phyloP scores from a whole-genome alignment of 2,888 invertebrate species.

The Synergus itoensis region DNA sequence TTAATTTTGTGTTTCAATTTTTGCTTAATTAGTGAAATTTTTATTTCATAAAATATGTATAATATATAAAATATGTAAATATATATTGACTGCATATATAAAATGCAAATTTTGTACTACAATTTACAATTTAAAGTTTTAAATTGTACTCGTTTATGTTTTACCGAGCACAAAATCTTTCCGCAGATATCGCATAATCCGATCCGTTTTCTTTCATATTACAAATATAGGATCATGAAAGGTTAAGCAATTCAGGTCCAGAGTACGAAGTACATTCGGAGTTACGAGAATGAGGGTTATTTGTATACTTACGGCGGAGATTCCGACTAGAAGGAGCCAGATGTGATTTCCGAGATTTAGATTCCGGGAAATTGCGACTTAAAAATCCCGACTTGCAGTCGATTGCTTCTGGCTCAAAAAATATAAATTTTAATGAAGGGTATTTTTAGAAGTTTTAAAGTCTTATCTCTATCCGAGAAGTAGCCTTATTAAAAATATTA shows the following conservation, averaged over 20 bases:
- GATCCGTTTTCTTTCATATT: background rate
- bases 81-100: too few relatives aligned
- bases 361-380: slow-evolving; percentile 53
- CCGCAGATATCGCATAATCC: slow-evolving; percentile 1
- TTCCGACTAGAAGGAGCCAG: slow-evolving; percentile 29
- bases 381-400: slow-evolving; percentile 41
- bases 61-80: too few relatives aligned
- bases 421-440: slow-evolving; percentile 62
- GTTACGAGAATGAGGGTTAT: slow-evolving; percentile 25
- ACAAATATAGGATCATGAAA: slow-evolving; percentile 5
- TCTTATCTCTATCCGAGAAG: background rate
- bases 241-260: slow-evolving; percentile 12
- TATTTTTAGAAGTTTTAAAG: slow-evolving; percentile 38
- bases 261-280: slow-evolving; percentile 23
- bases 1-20: too few relatives aligned
- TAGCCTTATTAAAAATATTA: background rate
- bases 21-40: too few relatives aligned
- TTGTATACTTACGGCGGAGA: slow-evolving; percentile 32
- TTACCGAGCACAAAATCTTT: slow-evolving; percentile 3
- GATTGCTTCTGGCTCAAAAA: slow-evolving; percentile 34
- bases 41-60: background rate
- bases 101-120: background rate
- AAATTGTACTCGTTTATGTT: background rate
- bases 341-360: slow-evolving; percentile 37
- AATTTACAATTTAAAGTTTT: background rate